These are phyloP conservation scores for Colius striatus DNA, from an alignment of 2,113 vertebrate genomes.

Conservation along the genomic window DNA sequence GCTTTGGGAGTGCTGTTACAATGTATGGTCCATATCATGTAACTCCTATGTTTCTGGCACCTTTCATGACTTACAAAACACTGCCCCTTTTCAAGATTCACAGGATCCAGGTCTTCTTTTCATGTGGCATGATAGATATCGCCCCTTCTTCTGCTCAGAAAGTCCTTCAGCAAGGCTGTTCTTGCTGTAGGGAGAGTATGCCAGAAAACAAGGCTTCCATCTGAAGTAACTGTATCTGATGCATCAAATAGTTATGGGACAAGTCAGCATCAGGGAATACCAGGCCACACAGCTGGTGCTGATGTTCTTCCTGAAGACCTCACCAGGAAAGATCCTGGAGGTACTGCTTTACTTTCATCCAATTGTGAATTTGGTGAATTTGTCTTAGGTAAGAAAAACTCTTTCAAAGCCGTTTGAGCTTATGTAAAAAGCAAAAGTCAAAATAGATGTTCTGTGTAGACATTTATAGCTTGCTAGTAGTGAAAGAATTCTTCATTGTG, in stretches of 20 bases:
- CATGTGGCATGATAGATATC: too few species aligned
- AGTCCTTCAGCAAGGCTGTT: neutral
- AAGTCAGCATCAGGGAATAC: neutral
- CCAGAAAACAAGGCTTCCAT: neutral
- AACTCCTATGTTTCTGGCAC: neutral
- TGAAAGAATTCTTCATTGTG: neutral
- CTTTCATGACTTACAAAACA: neutral
- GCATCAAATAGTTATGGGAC: neutral
- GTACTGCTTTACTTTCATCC: neutral
- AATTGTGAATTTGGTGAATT: accelerated
- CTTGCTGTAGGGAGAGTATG: neutral
- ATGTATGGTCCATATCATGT: neutral
- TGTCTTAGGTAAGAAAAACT: neutral
- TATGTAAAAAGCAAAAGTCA: neutral
- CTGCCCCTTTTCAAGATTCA: neutral
- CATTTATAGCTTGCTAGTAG: neutral
- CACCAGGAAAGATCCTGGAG: neutral
- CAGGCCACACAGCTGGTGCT: neutral
- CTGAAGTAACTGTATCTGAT: neutral
- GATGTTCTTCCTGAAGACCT: neutral
- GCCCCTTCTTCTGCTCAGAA: accelerated
- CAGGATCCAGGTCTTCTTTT: neutral
- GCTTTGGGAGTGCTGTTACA: neutral
- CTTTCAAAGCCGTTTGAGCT: neutral
- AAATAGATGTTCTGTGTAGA: neutral